phyloP scores from a whole-genome alignment of 37 sponge, comb jelly and placozoan genomes.

The Chondrosia reniformis region DNA sequence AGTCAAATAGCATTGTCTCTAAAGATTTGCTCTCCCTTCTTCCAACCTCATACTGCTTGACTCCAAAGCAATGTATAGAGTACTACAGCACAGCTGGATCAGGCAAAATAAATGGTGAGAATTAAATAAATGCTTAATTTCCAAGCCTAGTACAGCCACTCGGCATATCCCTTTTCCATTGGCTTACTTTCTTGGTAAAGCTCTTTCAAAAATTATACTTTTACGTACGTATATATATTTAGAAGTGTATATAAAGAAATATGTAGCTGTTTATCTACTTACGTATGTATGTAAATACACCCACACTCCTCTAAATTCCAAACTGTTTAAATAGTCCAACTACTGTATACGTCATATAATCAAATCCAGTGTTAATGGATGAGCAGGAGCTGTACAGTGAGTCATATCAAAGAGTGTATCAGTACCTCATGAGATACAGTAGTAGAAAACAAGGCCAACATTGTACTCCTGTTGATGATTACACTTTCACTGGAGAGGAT shows the following conservation, averaged over 20 bases:
- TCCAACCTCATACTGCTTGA: not conserved
- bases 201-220: no score
- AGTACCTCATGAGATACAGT: slow-evolving; percentile 55
- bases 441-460: no score
- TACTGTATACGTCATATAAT: not conserved
- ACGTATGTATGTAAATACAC: not conserved
- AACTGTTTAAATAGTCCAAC: not conserved
- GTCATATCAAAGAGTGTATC: slow-evolving; percentile 61
- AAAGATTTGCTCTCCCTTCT: not conserved
- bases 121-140: no score
- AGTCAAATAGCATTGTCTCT: not conserved
- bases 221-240: no score
- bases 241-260: no score
- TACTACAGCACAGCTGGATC: no score
- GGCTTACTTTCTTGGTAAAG: no score
- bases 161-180: no score
- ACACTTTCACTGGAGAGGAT: slow-evolving; percentile 23
- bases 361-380: slow-evolving; percentile 57
- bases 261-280: not conserved
- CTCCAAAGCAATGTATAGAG: not conserved
- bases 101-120: no score
- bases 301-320: not conserved
- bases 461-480: slow-evolving; percentile 33
- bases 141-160: no score
- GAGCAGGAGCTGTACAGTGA: slow-evolving; percentile 39